Evolutionary conservation across 1,140 invertebrate species (phyloP), one percentile per base, ranked within the genome.

Genomic region (Theocolax elegans): DNA sequence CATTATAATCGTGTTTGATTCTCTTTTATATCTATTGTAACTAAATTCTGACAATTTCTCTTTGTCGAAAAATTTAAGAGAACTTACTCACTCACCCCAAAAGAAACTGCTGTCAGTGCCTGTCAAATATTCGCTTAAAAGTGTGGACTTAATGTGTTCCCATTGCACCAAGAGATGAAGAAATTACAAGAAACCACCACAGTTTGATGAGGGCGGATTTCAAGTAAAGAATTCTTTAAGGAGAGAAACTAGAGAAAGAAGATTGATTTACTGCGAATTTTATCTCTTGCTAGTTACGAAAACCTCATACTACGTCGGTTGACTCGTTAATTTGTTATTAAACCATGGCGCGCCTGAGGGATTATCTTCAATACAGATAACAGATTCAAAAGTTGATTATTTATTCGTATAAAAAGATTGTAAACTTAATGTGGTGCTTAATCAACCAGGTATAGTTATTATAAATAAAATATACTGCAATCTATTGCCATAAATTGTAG

Each of bases 131-230:
- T 63, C 27, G 46, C 29, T 46, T 25, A n/a, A 15, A 13, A 25
- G 23, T 17, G 9, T 13, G 17, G 46, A 56, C 25, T 63, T 63
- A 63, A 63, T 63, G 59, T 21, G 49, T 25, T 48, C 59, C 49
- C 59, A 56, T 54, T 44, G 40, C 10, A 63, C 49, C 25, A n/a
- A 38, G 27, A 31, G 42, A 56, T 67, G 21, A 29, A 35, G 27
- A 42, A 48, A 58, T 59, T 46, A 38, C 42, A 1, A 35, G 27
- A 48, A 27, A 35, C 17, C 35, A 15, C 42, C 17, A 46, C 49
- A 38, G 23, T 38, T 62, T 44, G 67, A 69, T 40, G 35, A 62
- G 25, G 23, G 49, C 38, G 51, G 48, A 63, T 56, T 59, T 63
- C 21, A 44, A 31, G 27, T 19, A n/a, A 53, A n/a, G n/a, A n/a